Percentiles rank a stretch among this genome's conserved stretches.
phyloP scores from a whole-genome alignment of 2,888 invertebrate species.

The Synanthedon formicaeformis region DNA sequence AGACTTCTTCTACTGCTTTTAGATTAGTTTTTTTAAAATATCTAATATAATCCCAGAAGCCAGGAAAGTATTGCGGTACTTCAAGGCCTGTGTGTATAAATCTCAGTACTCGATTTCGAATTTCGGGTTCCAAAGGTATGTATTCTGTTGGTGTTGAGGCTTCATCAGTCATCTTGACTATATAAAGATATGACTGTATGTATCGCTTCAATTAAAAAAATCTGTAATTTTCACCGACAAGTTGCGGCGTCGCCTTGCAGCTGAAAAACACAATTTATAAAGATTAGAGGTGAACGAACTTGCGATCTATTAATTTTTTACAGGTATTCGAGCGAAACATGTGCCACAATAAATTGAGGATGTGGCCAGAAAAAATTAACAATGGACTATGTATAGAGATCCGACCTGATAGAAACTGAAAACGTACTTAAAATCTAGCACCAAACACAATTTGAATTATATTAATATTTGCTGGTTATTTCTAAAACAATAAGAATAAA shows the following conservation, averaged over 20 bases:
- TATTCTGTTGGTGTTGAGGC: slow-evolving; percentile 4
- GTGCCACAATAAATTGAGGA: slow-evolving; percentile 64
- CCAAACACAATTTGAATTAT: no score
- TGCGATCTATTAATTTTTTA: slow-evolving; percentile 44
- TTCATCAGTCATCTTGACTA: slow-evolving; percentile 31
- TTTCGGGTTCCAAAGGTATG: slow-evolving; percentile 28
- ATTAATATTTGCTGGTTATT: slow-evolving; percentile 1
- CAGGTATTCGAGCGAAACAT: slow-evolving; percentile 59
- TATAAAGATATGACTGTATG: no score
- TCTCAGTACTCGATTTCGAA: slow-evolving; percentile 51
- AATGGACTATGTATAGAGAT: slow-evolving; percentile 30
- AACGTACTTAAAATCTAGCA: no score
- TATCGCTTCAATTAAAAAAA: no score
- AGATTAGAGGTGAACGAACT: slow-evolving; percentile 32
- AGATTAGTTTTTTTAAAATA: slow-evolving; percentile 57
- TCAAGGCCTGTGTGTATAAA: slow-evolving; percentile 68
- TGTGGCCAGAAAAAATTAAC: slow-evolving; percentile 65
- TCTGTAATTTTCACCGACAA: neutral
- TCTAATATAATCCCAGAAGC: slow-evolving; percentile 64
- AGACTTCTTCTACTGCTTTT: slow-evolving; percentile 33
- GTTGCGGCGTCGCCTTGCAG: slow-evolving; percentile 7
- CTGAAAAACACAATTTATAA: slow-evolving; percentile 27
- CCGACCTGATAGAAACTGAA: no score
- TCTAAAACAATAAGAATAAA: neutral
- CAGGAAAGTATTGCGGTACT: slow-evolving; percentile 66